These are phyloP conservation scores for Chaetorhynchus papuensis DNA, from an alignment of 2,113 vertebrate species.

Conservation along the genomic window DNA sequence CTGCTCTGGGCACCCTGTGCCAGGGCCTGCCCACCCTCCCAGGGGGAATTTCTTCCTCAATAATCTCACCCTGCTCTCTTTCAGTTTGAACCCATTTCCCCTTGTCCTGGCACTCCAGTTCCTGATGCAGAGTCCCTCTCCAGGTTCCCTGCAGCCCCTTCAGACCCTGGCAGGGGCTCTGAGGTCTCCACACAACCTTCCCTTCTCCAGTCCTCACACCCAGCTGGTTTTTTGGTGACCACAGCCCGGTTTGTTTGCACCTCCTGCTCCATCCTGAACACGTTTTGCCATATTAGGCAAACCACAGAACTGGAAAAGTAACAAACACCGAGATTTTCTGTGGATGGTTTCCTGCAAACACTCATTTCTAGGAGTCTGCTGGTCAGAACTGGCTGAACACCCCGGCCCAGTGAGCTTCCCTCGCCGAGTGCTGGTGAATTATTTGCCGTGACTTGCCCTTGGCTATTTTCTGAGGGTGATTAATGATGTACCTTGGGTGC, in stretches of 20 bases:
- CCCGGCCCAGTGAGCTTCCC: not conserved
- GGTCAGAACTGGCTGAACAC: not conserved
- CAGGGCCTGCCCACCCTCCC: not conserved
- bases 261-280: not conserved
- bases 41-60: not conserved
- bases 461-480: not conserved
- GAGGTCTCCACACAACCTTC: not conserved
- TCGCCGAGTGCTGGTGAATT: not conserved
- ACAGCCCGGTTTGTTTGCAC: not conserved
- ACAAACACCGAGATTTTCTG: not conserved
- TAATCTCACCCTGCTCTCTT: not conserved
- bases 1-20: not conserved
- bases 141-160: not conserved
- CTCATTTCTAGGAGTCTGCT: not conserved
- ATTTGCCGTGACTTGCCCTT: not conserved
- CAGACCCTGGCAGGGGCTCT: not conserved
- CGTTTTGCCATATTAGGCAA: not conserved
- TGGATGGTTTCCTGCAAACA: not conserved
- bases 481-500: not conserved
- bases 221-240: not conserved
- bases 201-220: accelerated
- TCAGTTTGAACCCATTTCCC: not conserved
- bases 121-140: not conserved
- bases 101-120: not conserved
- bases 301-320: not conserved